Evolutionary conservation across 2,797 vertebrate species (phyloP), one percentile per base, ranked within the genome.

Genomic region (Argyrosomus regius): DNA sequence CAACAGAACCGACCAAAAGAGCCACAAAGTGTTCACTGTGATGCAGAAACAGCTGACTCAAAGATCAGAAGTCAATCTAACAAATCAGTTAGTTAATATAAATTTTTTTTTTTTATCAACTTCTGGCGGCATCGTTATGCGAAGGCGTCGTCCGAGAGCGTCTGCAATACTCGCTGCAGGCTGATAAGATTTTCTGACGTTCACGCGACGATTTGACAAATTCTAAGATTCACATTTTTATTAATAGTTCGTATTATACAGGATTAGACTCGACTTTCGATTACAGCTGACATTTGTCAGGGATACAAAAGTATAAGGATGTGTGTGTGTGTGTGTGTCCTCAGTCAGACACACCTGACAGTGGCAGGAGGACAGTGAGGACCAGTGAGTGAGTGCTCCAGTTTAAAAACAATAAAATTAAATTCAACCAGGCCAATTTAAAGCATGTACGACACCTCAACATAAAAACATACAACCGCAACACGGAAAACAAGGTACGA

Each of bases 311-410:
- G 73, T 68, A 22, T 43, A 76, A 58, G 28, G 73, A 41, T 31
- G 49, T 35, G 35, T 35, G 8, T 35, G 7, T 35, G 31, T 35
- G 31, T 35, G 31, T 26, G 20, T 57, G 48, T 60, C 35, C 16
- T 31, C 22, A 69, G 67, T 66, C 46, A 75, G 54, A 75, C 66
- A 80, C 71, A 72, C 54, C 50, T 53, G 53, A 65, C 67, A 48
- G 72, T 39, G 26, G 57, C 41, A 74, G 39, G 49, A 66, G 41
- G 54, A 62, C n/a, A 64, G 35, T 4, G 1, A 58, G 26, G 9
- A 49, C 39, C n/a, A 60, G 5, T 12, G 10, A 50, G 35, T 63
- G 53, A 7, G 41, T 61, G 41, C 4, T 31, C 9, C 35, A 39
- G 35, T 45, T 45, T 45, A 45, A 45, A 45, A 45, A 45, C 35